phyloP scores from a whole-genome alignment of 2,888 invertebrate genomes.

The Elegia similella region DNA sequence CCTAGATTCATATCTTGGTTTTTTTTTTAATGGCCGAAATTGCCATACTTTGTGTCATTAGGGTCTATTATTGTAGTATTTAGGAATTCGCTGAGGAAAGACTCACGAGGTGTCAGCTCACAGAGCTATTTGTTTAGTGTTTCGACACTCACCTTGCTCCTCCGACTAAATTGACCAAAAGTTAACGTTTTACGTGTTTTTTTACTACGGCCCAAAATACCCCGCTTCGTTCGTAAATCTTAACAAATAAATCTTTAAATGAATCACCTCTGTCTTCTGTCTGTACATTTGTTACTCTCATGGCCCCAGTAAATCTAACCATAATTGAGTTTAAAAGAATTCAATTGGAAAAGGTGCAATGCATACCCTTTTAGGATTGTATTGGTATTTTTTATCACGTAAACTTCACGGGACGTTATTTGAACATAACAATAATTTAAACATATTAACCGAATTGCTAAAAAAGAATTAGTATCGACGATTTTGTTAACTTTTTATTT shows the following conservation, averaged over 20 bases:
- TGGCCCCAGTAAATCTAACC: slow-evolving; percentile 1
- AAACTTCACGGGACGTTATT: background rate
- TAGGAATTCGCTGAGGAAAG: no score
- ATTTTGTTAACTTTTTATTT: no score
- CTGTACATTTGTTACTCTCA: slow-evolving; percentile 9
- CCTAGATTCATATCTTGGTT: no score
- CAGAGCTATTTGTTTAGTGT: no score
- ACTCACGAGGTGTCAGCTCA: no score
- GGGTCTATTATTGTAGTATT: no score
- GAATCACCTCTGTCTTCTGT: background rate
- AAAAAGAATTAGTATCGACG: no score
- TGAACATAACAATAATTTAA: background rate
- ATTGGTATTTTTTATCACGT: slow-evolving; percentile 3
- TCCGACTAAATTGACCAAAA: background rate
- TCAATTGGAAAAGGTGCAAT: slow-evolving; percentile 6
- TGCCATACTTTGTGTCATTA: no score
- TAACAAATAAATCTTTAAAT: slow-evolving; percentile 1
- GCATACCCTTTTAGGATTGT: background rate
- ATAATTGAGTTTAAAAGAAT: slow-evolving; percentile 10
- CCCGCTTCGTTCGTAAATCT: background rate
- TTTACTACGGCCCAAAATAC: background rate
- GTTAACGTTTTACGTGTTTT: background rate
- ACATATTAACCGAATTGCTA: no score
- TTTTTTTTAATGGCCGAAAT: no score
- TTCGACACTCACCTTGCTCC: no score